Conservation (phyloP, 1,140 invertebrate genomes). For the Tetragonula clypearis region DNA sequence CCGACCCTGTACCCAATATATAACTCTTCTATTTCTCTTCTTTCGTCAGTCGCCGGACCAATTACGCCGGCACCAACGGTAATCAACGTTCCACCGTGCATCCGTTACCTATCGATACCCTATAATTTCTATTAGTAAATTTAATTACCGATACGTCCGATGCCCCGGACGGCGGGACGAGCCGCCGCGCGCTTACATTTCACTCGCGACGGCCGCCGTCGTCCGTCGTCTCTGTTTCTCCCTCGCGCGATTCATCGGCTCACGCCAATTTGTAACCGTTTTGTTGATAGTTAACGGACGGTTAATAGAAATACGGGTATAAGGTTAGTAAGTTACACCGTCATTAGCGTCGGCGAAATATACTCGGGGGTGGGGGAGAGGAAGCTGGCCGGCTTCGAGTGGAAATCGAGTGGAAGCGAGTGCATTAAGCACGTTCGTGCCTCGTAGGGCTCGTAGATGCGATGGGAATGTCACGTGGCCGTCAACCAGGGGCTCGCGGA, state of each 20-base stretch:
- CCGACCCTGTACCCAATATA: conserved; percentile 18
- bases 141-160: conserved; percentile 41
- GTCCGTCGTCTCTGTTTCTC: not conserved
- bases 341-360: conserved; percentile 64
- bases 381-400: conserved; percentile 12
- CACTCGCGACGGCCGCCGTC: not conserved
- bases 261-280: conserved; percentile 67
- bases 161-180: not conserved
- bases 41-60: conserved; percentile 21
- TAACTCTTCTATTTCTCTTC: conserved; percentile 38
- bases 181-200: conserved; percentile 18
- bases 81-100: conserved; percentile 12
- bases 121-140: conserved; percentile 45
- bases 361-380: not conserved
- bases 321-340: conserved; percentile 61
- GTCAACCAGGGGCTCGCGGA: conserved; percentile 35
- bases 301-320: conserved; percentile 46
- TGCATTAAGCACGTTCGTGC: conserved; percentile 43
- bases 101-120: conserved; percentile 32
- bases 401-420: conserved; percentile 18
- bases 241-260: not conserved
- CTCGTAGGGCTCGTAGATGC: conserved; percentile 13
- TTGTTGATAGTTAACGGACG: conserved; percentile 48
- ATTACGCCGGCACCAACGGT: conserved; percentile 30
- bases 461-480: conserved; percentile 55